These are phyloP conservation scores for Corydoras sp. DNA, from an alignment of 2,113 vertebrate species.

Conservation along the genomic window DNA sequence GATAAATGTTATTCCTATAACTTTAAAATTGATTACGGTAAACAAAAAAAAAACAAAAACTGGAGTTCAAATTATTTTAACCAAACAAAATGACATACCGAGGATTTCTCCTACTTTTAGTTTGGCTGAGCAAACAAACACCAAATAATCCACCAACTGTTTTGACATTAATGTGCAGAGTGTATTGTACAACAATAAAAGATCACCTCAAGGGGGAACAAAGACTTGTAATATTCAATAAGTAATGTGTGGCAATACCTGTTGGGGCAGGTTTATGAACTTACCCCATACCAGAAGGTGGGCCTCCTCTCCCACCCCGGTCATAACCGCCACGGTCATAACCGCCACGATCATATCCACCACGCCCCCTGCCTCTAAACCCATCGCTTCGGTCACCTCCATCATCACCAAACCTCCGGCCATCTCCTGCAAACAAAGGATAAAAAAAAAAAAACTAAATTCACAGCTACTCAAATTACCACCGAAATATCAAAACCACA, in stretches of 20 bases:
- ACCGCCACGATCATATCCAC: conserved; percentile 53
- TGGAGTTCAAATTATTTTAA: too few species aligned
- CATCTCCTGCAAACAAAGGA: conserved; percentile 50
- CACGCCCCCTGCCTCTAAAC: conserved; percentile 64
- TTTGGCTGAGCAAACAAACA: too few species aligned
- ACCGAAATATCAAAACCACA: not conserved
- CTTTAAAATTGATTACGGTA: too few species aligned
- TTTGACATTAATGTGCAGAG: too few species aligned
- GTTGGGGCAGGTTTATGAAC: conserved; percentile 62
- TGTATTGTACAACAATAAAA: too few species aligned
- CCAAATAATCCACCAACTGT: too few species aligned
- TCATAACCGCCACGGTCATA: conserved; percentile 57
- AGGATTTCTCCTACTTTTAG: too few species aligned
- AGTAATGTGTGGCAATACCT: conserved; percentile 55
- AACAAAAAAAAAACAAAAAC: too few species aligned
- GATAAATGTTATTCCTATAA: too few species aligned
- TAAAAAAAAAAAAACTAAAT: not conserved
- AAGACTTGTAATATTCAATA: not conserved
- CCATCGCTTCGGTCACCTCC: conserved; percentile 62
- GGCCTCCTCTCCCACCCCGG: conserved; percentile 54
- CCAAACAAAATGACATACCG: too few species aligned
- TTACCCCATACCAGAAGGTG: conserved; percentile 73
- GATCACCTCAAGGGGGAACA: too few species aligned
- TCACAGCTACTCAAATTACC: not conserved
- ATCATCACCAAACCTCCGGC: conserved; percentile 62